phyloP scores from a whole-genome alignment of 2,113 vertebrate genomes.

The Siniperca knerii region DNA sequence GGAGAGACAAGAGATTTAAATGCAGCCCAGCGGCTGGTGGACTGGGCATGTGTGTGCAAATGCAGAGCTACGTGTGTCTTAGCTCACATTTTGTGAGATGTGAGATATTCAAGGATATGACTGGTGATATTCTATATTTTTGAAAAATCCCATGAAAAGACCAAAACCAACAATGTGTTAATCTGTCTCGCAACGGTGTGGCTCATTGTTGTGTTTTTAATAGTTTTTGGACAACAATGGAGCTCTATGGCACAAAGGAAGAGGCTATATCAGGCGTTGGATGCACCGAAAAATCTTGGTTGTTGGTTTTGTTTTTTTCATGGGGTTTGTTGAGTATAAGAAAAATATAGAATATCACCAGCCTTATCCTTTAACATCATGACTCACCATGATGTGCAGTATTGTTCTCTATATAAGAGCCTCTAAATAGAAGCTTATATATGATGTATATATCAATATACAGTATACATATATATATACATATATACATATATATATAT shows the following conservation, averaged over 20 bases:
- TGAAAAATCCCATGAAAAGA: neutral
- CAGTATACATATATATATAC: no score
- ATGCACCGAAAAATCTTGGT: neutral
- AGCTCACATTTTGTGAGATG: neutral
- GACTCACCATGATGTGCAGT: neutral
- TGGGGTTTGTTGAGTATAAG: neutral
- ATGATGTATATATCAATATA: neutral
- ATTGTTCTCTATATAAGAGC: neutral
- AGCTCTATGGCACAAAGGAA: neutral
- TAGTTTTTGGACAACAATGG: neutral
- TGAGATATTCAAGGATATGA: neutral
- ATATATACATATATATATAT: neutral
- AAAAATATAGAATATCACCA: neutral
- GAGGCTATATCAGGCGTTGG: no score
- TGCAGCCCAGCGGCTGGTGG: neutral
- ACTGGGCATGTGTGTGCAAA: constrained; percentile 1
- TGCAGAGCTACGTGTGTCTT: neutral
- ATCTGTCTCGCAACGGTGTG: neutral
- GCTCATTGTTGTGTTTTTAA: neutral
- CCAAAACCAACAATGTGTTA: neutral
- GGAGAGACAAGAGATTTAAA: neutral
- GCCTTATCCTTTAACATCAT: neutral
- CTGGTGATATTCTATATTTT: neutral
- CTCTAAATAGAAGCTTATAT: neutral
- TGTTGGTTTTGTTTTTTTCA: neutral